These are phyloP conservation scores for Anisognathus igniventris DNA, from an alignment of 2,797 vertebrate genomes.

Conservation along the genomic window DNA sequence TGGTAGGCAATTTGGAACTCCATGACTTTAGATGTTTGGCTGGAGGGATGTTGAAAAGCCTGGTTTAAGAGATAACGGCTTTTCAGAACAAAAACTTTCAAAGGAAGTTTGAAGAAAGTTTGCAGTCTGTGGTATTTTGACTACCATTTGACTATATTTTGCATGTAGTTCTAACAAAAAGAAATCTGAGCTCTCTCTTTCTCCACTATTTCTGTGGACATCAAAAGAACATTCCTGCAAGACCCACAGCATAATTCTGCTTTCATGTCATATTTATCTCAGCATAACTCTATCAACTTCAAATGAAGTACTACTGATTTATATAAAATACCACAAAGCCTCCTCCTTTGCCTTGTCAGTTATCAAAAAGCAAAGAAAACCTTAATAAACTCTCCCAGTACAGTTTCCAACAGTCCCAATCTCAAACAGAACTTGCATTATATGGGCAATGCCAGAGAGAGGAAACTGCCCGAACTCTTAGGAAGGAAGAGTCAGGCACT, in stretches of 20 bases:
- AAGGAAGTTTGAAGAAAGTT: neutral
- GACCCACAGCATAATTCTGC: neutral
- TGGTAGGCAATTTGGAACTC: neutral
- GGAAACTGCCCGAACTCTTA: neutral
- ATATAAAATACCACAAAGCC: neutral
- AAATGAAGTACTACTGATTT: neutral
- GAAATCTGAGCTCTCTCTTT: neutral
- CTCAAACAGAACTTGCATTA: neutral
- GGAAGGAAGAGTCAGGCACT: neutral
- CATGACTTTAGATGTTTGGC: fast-evolving
- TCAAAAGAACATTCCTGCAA: neutral
- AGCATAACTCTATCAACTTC: neutral
- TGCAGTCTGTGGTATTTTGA: neutral
- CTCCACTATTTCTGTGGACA: neutral
- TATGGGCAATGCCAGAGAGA: neutral
- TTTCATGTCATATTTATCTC: neutral
- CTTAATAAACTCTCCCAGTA: neutral
- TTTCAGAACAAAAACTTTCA: neutral
- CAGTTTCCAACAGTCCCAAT: neutral
- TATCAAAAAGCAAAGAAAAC: neutral
- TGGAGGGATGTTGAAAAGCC: neutral
- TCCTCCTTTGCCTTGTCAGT: neutral
- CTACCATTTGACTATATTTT: neutral
- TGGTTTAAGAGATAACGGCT: neutral
- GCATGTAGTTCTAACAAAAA: neutral